These are phyloP conservation scores for Drosophila willistoni DNA, from an alignment of 1,140 invertebrate species.

Conservation along the genomic window DNA sequence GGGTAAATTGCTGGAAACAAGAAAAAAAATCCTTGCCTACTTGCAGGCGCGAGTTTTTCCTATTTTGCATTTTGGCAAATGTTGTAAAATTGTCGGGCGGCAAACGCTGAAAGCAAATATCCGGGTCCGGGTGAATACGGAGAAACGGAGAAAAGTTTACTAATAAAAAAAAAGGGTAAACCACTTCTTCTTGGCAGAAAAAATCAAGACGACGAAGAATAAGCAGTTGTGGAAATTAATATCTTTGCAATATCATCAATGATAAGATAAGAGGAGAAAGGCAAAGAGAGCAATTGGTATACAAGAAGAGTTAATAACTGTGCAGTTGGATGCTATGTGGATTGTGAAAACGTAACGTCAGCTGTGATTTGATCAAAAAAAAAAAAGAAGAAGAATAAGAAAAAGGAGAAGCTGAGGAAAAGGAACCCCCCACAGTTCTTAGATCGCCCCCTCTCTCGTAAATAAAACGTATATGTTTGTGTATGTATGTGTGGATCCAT, in stretches of 20 bases:
- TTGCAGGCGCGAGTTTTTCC: no score
- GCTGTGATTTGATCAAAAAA: conserved; percentile 13
- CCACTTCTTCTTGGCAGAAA: neutral
- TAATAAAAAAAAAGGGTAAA: conserved; percentile 57
- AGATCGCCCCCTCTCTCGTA: no score
- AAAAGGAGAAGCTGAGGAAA: no score
- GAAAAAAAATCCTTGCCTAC: no score
- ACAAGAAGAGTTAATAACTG: neutral
- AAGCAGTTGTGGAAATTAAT: conserved; percentile 16
- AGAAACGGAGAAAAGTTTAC: conserved; percentile 18
- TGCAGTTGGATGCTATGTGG: conserved; percentile 16
- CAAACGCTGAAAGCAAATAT: conserved; percentile 49
- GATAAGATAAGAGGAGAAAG: conserved; percentile 7
- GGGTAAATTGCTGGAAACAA: no score
- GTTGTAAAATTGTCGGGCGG: no score
- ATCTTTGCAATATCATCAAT: no score
- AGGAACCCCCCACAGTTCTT: no score
- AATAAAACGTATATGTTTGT: neutral
- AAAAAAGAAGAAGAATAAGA: neutral
- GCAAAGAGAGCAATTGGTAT: conserved; percentile 3
- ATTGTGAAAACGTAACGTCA: conserved; percentile 15
- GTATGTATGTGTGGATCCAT: conserved; percentile 33
- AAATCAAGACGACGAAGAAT: no score
- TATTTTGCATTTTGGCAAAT: neutral
- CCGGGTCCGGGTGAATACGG: conserved; percentile 19